Conservation (phyloP, 2,113 vertebrate species). For the Sinocyclocheilus maitianheensis region DNA sequence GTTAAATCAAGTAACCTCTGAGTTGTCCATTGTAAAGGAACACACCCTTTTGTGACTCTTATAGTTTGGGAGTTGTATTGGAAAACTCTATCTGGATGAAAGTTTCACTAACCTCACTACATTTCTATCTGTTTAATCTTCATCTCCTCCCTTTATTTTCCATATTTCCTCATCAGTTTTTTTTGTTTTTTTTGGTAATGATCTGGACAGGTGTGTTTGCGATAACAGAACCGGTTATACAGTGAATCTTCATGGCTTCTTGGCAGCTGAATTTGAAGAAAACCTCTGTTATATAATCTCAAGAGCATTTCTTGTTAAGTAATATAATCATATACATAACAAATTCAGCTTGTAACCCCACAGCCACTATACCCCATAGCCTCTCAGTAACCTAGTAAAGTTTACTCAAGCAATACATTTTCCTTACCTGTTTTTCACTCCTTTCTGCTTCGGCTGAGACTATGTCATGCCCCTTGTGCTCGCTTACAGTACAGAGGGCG, state of each 20-base stretch:
- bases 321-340: neutral
- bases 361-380: neutral
- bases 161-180: neutral
- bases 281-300: neutral
- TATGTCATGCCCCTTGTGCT: constrained; percentile 78
- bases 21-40: constrained; percentile 7
- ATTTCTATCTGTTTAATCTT: neutral
- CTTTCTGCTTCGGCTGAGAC: constrained; percentile 80
- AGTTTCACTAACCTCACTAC: neutral
- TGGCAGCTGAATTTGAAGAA: neutral
- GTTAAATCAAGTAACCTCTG: constrained; percentile 41
- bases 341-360: neutral
- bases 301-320: neutral
- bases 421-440: constrained; percentile 78
- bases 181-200: neutral
- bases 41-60: constrained; percentile 26
- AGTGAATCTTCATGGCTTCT: neutral
- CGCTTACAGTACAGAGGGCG: constrained; percentile 78
- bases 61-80: constrained; percentile 16
- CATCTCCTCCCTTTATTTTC: neutral
- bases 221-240: constrained; percentile 36
- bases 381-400: neutral
- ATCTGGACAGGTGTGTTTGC: constrained; percentile 8
- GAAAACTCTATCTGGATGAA: constrained; percentile 10
- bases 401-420: neutral